phyloP scores from a whole-genome alignment of 1,140 invertebrate genomes.

The Heliconius himera region DNA sequence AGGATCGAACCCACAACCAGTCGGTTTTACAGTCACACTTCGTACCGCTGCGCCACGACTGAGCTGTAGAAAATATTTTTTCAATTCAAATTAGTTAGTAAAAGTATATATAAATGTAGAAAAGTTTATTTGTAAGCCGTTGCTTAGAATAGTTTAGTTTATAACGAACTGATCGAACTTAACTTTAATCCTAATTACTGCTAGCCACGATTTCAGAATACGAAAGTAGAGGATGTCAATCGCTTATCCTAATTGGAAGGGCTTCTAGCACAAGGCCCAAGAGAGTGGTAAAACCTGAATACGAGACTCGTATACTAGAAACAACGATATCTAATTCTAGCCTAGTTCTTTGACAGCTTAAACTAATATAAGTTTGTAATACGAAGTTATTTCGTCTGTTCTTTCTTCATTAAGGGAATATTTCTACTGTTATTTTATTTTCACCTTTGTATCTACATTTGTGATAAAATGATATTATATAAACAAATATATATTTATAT shows the following conservation, averaged over 20 bases:
- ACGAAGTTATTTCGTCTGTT: too few species aligned
- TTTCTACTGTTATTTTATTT: too few species aligned
- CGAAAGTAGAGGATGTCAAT: not conserved
- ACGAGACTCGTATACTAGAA: not conserved
- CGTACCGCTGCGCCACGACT: too few species aligned
- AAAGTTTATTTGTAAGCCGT: not conserved
- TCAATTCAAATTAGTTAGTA: too few species aligned
- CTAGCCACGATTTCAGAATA: not conserved
- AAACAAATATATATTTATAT: too few species aligned
- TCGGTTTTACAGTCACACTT: too few species aligned
- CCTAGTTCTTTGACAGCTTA: not conserved
- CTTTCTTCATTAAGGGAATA: too few species aligned
- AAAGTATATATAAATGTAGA: not conserved
- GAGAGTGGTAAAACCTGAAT: not conserved
- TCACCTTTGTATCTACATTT: too few species aligned
- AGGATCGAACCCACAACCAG: too few species aligned
- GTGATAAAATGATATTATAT: too few species aligned
- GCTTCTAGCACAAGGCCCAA: slow-evolving; percentile 1
- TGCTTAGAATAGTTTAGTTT: not conserved
- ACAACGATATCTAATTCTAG: not conserved
- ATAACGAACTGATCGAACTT: not conserved
- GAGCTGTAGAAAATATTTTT: too few species aligned
- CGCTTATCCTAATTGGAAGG: not conserved
- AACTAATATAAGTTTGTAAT: not conserved
- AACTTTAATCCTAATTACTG: not conserved